These are phyloP conservation scores for Amphipyra tragopoginis DNA, from an alignment of 2,888 invertebrate species.

Conservation along the genomic window DNA sequence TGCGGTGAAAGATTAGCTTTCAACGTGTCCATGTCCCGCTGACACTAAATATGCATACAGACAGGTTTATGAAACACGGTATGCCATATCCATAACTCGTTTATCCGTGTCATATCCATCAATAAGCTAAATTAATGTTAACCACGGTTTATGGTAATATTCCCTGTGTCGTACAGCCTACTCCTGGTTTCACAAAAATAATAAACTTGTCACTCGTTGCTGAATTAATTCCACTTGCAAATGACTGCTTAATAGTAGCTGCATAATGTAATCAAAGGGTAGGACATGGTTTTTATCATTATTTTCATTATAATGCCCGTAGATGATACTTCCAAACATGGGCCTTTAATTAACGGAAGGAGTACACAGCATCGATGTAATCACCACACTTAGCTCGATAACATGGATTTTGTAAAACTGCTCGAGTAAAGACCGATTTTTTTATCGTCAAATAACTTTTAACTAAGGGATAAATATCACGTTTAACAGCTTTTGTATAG, in stretches of 20 bases:
- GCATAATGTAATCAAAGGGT: conserved; percentile 37
- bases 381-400: too few relatives aligned
- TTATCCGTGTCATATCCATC: conserved; percentile 61
- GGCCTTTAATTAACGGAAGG: too few relatives aligned
- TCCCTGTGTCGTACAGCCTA: conserved; percentile 61
- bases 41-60: conserved; percentile 50
- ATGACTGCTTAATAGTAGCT: conserved; percentile 56
- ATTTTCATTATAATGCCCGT: too few relatives aligned
- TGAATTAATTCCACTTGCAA: conserved; percentile 76
- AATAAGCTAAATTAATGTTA: conserved; percentile 76
- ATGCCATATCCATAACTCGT: conserved; percentile 52
- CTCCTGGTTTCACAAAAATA: conserved; percentile 70
- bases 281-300: not conserved
- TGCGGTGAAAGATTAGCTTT: conserved; percentile 50
- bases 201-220: conserved; percentile 75
- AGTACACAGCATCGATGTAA: too few relatives aligned
- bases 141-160: conserved; percentile 76
- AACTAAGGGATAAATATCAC: too few relatives aligned
- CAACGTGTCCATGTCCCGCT: conserved; percentile 44
- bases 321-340: too few relatives aligned
- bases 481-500: too few relatives aligned
- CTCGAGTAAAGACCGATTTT: too few relatives aligned
- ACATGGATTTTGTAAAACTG: too few relatives aligned
- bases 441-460: too few relatives aligned
- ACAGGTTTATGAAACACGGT: conserved; percentile 48